phyloP scores from a whole-genome alignment of 2,888 invertebrate genomes.

The Parascotia fuliginaria region DNA sequence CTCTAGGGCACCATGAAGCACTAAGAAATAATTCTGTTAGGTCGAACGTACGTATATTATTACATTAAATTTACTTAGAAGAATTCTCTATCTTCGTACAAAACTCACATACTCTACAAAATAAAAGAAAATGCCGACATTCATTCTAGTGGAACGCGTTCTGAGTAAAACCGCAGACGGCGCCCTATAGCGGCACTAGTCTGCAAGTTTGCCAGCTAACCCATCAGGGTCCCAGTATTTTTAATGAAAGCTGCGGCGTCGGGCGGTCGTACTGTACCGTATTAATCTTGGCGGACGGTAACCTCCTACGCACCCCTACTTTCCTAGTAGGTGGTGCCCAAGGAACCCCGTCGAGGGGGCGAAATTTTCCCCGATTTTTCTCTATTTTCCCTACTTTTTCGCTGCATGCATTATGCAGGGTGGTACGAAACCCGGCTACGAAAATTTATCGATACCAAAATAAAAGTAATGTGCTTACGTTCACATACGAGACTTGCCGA shows the following conservation, averaged over 20 bases:
- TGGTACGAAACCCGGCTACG: conserved; percentile 54
- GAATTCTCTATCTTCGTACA: not conserved
- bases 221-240: conserved; percentile 71
- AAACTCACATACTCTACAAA: conserved; percentile 4
- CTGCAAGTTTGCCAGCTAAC: conserved; percentile 49
- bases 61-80: not conserved
- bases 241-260: conserved; percentile 82
- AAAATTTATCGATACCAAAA: conserved; percentile 77
- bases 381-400: conserved; percentile 69
- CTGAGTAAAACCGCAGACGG: conserved; percentile 49
- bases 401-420: conserved; percentile 80
- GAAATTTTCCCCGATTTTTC: conserved; percentile 69
- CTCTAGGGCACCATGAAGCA: conserved; percentile 12
- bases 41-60: not conserved
- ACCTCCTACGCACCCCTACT: conserved; percentile 71
- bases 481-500: conserved; percentile 30
- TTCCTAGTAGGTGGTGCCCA: conserved; percentile 76
- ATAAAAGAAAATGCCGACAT: conserved; percentile 30
- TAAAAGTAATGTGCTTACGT: conserved; percentile 64
- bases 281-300: conserved; percentile 80
- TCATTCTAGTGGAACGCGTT: conserved; percentile 35
- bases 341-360: conserved; percentile 72
- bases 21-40: conserved; percentile 3
- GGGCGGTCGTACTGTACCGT: conserved; percentile 76
- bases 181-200: conserved; percentile 43